These are phyloP conservation scores for Adrianichthys oophorus DNA, from an alignment of 2,797 vertebrate genomes.

Conservation along the genomic window DNA sequence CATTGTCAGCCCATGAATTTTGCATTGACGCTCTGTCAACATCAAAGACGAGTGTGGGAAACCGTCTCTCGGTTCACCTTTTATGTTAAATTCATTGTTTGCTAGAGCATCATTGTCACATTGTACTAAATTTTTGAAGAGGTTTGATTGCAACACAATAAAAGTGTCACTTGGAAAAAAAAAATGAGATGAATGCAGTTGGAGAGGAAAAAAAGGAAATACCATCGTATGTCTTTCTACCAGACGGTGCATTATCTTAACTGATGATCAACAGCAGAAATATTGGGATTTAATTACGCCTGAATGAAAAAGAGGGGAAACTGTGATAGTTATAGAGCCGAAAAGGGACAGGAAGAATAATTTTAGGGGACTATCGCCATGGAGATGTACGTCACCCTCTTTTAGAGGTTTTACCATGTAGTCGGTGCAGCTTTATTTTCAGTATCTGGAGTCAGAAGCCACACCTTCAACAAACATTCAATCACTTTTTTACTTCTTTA, in stretches of 20 bases:
- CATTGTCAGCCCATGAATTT: conserved; percentile 14
- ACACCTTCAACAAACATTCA: conserved; percentile 12
- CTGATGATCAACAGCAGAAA: conserved; percentile 65
- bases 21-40: conserved; percentile 23
- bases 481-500: conserved; percentile 24
- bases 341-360: conserved; percentile 35
- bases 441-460: conserved; percentile 30
- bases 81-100: conserved; percentile 50
- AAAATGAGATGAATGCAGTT: conserved; percentile 38
- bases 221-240: conserved; percentile 21
- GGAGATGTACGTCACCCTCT: conserved; percentile 33
- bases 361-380: conserved; percentile 27
- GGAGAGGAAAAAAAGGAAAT: conserved; percentile 22
- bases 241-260: conserved; percentile 65
- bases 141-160: conserved; percentile 37
- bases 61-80: conserved; percentile 32
- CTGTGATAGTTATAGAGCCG: conserved; percentile 29
- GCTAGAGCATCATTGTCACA: conserved; percentile 11
- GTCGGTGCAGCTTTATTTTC: conserved; percentile 16
- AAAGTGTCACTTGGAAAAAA: conserved; percentile 43
- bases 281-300: conserved; percentile 63
- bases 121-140: conserved; percentile 32
- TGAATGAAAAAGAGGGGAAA: conserved; percentile 54
- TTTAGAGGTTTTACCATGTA: conserved; percentile 8
- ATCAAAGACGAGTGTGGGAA: conserved; percentile 34